Conservation (phyloP, 2,113 vertebrate species). For the Arizona elegans region DNA sequence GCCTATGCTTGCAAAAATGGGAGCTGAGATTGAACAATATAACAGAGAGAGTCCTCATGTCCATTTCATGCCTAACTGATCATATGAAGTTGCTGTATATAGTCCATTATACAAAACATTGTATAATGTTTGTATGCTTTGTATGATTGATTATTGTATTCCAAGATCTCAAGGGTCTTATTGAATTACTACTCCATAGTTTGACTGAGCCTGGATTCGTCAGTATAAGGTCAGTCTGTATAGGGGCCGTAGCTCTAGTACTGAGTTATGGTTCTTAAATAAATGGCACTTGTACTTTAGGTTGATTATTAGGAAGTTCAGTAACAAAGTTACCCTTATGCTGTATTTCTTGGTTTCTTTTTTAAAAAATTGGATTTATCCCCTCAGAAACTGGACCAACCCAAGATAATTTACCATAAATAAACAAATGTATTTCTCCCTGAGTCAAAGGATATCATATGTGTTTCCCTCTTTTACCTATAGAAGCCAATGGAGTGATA, state of each 20-base stretch:
- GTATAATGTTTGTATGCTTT: neutral
- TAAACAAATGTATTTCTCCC: neutral
- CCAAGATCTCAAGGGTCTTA: neutral
- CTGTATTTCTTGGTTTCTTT: neutral
- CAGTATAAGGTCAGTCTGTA: neutral
- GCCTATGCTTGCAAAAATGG: neutral
- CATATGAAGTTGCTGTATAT: neutral
- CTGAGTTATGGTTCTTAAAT: neutral
- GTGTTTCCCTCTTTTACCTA: neutral
- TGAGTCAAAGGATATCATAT: neutral
- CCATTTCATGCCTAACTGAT: neutral
- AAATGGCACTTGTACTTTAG: neutral
- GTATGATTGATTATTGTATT: neutral
- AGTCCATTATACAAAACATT: neutral
- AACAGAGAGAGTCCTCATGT: neutral
- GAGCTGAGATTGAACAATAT: neutral
- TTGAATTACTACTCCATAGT: neutral
- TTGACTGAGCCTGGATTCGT: neutral
- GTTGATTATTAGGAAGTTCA: neutral
- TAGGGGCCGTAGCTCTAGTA: neutral
- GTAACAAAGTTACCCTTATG: neutral
- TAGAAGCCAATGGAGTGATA: neutral
- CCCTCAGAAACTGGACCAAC: neutral
- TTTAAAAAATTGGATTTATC: neutral
- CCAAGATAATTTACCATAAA: neutral